Evolutionary conservation across 2,797 vertebrate genomes (phyloP), one percentile per base, ranked within the genome.

Genomic region (Tenualosa thibaudeaui): DNA sequence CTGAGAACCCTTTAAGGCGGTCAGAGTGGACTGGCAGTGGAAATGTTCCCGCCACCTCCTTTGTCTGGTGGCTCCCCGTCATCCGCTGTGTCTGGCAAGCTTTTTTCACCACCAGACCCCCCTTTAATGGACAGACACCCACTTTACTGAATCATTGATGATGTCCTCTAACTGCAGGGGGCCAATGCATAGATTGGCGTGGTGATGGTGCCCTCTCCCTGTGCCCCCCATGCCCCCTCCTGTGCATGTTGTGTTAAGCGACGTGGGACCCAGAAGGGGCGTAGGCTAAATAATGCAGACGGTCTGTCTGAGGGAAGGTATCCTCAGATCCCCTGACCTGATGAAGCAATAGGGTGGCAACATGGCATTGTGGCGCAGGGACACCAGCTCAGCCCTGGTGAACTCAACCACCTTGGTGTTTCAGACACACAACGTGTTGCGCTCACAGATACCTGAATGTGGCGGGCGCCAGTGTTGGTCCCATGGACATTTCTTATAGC

Each of bases 271-370:
- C 93, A 58, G 84, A 71, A 83, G 58, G 62, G 54, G 86, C 54
- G 90, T 93, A 91, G 91, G 89, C 94, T 96, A 92, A 95, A 95
- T 96, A 93, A 94, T 95, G 93, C 91, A 94, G 93, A 91, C 89
- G 89, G 91, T 89, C 88, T 81, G 92, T 94, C 93, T 94, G 93
- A 92, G 91, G 37, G 89, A 91, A 90, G 94, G 92, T 93, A 90
- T 88, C 93, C 92, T 91, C 93, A 87, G 49, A 85, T 43, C 62
- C 84, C 54, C 82, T 92, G 90, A 93, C 92, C 92, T 94, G 89
- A 90, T 91, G 82, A 90, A 94, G 92, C 93, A 94, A 94, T 94
- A 92, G 92, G 92, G 93, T 92, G 92, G 91, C 92, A 93, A 94
- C 92, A 91, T 94, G 93, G 94, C 94, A 93, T 94, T 6, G 31